phyloP scores from a whole-genome alignment of 2,888 invertebrate species.

The Auanema freiburgensis region DNA sequence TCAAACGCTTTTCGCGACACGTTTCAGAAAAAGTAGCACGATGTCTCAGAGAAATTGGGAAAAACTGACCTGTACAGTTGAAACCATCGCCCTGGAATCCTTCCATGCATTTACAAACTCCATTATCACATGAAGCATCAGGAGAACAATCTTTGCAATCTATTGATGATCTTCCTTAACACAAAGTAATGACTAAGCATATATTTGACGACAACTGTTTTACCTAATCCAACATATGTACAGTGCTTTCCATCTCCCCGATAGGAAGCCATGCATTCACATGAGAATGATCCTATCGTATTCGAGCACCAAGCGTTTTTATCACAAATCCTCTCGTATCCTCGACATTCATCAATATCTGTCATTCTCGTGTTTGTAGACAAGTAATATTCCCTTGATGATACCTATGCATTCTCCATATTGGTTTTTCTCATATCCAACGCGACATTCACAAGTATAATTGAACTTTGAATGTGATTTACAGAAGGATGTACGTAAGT shows the following conservation, averaged over 20 bases:
- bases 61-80: conserved; percentile 50
- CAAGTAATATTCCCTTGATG: conserved; percentile 4
- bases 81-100: conserved; percentile 59
- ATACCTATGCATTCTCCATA: conserved; percentile 53
- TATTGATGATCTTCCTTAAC: conserved; percentile 42
- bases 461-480: conserved; percentile 56
- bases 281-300: conserved; percentile 46
- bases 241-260: conserved; percentile 55
- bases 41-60: background rate
- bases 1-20: no score
- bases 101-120: conserved; percentile 56
- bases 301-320: conserved; percentile 58
- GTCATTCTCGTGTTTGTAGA: conserved; percentile 7
- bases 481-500: conserved; percentile 55
- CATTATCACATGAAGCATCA: conserved; percentile 47
- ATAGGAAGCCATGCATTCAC: conserved; percentile 59
- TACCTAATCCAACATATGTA: conserved; percentile 55
- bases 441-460: conserved; percentile 57
- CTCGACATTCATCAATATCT: conserved; percentile 60
- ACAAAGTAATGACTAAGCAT: background rate
- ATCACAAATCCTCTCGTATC: conserved; percentile 46
- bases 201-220: background rate
- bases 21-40: no score
- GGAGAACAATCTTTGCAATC: conserved; percentile 53
- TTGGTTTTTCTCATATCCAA: conserved; percentile 49